Conservation (phyloP, 2,113 vertebrate genomes). For the Vidua chalybeata region DNA sequence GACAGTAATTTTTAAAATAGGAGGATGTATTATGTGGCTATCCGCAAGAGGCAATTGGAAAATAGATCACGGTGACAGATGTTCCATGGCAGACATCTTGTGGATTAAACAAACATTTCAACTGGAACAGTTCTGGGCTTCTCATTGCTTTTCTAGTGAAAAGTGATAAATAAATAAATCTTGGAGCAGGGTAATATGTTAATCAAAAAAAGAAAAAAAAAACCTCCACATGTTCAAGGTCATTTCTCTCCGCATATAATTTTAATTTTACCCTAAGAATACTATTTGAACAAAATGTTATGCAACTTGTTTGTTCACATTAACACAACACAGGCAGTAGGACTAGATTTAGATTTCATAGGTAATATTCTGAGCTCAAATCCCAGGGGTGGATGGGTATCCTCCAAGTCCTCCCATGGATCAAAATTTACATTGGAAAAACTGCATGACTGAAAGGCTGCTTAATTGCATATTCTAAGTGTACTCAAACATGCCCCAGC, state of each 20-base stretch:
- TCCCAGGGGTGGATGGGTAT: neutral
- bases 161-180: neutral
- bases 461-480: neutral
- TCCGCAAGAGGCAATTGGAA: neutral
- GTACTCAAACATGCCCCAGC: neutral
- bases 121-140: neutral
- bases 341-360: neutral
- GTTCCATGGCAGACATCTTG: neutral
- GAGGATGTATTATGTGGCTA: neutral
- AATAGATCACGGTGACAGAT: neutral
- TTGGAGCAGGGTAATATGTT: neutral
- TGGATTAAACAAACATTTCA: conserved; percentile 27
- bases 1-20: neutral
- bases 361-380: neutral
- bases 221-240: neutral
- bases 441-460: neutral
- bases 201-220: neutral
- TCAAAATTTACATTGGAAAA: neutral
- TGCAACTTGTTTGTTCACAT: neutral
- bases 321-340: neutral
- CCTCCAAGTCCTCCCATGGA: neutral
- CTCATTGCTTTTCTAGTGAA: conserved; percentile 4
- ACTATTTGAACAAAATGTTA: neutral
- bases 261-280: neutral
- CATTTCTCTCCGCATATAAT: neutral